phyloP scores from a whole-genome alignment of 2,113 vertebrate species.

The Fregetta grallaria region DNA sequence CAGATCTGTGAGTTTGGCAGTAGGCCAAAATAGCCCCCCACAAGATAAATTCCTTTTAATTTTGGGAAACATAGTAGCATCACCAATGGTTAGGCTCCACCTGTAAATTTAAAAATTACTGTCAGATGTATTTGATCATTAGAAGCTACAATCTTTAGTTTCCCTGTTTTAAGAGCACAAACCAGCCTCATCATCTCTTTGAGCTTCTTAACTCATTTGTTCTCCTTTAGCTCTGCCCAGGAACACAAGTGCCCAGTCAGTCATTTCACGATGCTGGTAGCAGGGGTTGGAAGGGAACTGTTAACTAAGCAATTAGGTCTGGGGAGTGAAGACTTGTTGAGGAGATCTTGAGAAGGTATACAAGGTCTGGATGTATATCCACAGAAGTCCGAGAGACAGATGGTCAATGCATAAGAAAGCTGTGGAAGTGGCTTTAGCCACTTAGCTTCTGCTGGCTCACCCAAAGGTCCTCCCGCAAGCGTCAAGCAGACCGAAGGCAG shows the following conservation, averaged over 20 bases:
- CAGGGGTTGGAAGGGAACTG: not conserved
- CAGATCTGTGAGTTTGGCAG: not conserved
- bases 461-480: accelerated
- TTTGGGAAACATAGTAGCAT: not conserved
- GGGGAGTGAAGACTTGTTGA: not conserved
- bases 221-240: not conserved
- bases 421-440: not conserved
- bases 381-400: not conserved
- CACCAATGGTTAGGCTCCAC: not conserved
- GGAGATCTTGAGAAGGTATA: not conserved
- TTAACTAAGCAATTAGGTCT: not conserved
- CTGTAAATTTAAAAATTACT: not conserved
- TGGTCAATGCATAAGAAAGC: not conserved
- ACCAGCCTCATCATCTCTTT: not conserved
- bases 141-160: not conserved
- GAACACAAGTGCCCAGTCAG: not conserved
- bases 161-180: not conserved
- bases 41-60: not conserved
- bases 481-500: not conserved
- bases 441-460: not conserved
- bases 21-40: not conserved
- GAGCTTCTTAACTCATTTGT: not conserved
- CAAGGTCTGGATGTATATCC: not conserved
- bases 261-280: not conserved
- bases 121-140: not conserved